Evolutionary conservation across 2,888 invertebrate genomes (phyloP).

Genomic region (Synergus japonicus): DNA sequence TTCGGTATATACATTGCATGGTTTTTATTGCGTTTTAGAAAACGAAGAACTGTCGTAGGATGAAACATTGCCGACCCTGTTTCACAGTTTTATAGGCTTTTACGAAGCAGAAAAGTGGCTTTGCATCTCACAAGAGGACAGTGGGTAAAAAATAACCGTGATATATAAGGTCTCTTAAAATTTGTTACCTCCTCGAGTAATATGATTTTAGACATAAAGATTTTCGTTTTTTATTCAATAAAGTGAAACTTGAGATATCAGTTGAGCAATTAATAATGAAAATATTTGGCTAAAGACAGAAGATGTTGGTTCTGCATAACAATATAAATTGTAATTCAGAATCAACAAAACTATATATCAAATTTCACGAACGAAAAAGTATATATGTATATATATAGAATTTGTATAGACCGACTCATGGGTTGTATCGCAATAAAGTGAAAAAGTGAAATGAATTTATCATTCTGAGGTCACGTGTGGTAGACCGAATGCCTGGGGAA

Average conservation of each 20-base stretch:
- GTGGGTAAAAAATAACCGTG: not conserved
- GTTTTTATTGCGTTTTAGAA: not conserved
- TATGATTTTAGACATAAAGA: not conserved
- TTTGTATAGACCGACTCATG: not conserved
- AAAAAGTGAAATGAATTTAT: conserved; percentile 63
- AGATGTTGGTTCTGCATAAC: not conserved
- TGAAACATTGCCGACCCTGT: not conserved
- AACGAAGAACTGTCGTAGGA: not conserved
- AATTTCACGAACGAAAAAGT: not conserved
- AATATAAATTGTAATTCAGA: not conserved
- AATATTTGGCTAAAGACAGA: not conserved
- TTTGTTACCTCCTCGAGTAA: not conserved
- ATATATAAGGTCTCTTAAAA: not conserved
- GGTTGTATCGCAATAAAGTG: conserved; percentile 6
- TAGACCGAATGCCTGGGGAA: conserved; percentile 53
- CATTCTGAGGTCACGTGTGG: conserved; percentile 51
- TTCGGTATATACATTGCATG: not conserved
- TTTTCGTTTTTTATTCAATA: not conserved
- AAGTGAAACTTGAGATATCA: too few species aligned
- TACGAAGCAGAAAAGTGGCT: conserved; percentile 11
- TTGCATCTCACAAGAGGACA: conserved; percentile 12
- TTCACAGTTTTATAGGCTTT: conserved; percentile 24
- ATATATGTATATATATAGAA: not conserved
- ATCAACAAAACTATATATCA: not conserved
- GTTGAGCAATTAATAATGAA: too few species aligned